Base-by-base conservation (phyloP, 2,113 vertebrate genomes). In the Syngnathus typhle region DNA sequence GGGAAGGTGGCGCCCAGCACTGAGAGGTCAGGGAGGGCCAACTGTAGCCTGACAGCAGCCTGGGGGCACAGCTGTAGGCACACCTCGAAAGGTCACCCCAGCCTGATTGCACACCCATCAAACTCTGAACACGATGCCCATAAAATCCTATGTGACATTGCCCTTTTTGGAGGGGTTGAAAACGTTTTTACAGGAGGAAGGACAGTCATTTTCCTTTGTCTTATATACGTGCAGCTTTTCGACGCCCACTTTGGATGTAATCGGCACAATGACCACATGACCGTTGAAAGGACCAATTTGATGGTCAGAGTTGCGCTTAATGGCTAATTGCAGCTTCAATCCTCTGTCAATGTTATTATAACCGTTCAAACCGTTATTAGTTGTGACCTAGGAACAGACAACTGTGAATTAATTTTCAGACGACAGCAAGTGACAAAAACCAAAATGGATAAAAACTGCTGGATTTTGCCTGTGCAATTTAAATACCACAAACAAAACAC, bases 1-100 rank as follows among this genome's bases (percentile, higher is more conserved):
- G 72, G 69, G 73, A 66, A 70, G 78, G 67, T 78, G 77, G 63
- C n/a, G 46, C 66, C 59, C 70, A 76, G 77, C 13, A 21, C 65
- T 44, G 60, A 66, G 69, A 77, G 80, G 80, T 85, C 80, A 82
- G 70, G 37, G 41, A 19, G 69, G 74, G 74, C 71, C 81, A 73
- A 68, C 65, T 23, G 70, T 62, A 60, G 67, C 76, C 78, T 81
- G 77, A 82, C 79, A 80, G 52, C 71, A 76, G 76, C 82, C 83
- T 80, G 71, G 67, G 74, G 77, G 72, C 75, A 84, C 77, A 78
- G 87, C 82, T 84, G 76, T 75, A 79, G 78, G 85, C 75, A 21
- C 58, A 82, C 65, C 61, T 82, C 71, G 60, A 84, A 87, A 88
- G 83, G 87, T 84, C 80, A 77, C 39, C 49, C 46, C 44, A 39